Evolutionary conservation across 2,113 vertebrate genomes (phyloP), one percentile per base, ranked within the genome.

Genomic region (Periophthalmodon schlosseri): DNA sequence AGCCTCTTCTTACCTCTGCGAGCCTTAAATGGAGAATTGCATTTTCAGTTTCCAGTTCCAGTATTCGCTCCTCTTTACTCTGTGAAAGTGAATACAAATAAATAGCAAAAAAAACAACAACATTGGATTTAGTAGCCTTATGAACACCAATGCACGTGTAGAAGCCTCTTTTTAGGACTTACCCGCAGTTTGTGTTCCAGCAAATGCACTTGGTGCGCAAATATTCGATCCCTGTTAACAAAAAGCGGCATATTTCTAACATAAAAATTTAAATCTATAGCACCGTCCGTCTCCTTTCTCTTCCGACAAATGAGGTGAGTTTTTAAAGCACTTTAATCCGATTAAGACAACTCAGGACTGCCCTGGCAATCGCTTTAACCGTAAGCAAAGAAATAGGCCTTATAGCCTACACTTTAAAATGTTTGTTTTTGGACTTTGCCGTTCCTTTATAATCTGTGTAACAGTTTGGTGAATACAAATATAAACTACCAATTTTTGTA

Each of bases 1-100:
- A n/a, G 68, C 57, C 68, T n/a, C 2, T 34, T 75, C 57, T 81
- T 73, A 90, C 88, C 93, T 95, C 89, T 1, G 95, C 92, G 69
- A 96, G 84, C 67, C 93, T 94, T 79, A 96, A 89, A 79, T 95
- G 95, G 77, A 96, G 95, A 78, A 91, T 83, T 1, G 95, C 93
- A 54, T 96, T 97, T 82, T 96, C 94, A 0, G 93, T 95, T 85
- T 96, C 95, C 84, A 97, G 85, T 18, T 95, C 92, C 72, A 94
- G 77, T 81, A 95, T 95, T 65, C 91, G 87, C 82, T 96, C 96
- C 86, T 96, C 95, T 94, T 95, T 95, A 78, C 88, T 81, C 95
- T 96, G 58, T 63, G 79, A 80, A 57, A 18, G 46, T n/a, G 28
- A 34, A 18, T 5, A 36, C 21, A 16, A 0, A 65, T 12, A 44